Evolutionary conservation across 2,888 invertebrate genomes (phyloP), one percentile per base, ranked within the genome.

Genomic region (Megastigmus dorsalis): DNA sequence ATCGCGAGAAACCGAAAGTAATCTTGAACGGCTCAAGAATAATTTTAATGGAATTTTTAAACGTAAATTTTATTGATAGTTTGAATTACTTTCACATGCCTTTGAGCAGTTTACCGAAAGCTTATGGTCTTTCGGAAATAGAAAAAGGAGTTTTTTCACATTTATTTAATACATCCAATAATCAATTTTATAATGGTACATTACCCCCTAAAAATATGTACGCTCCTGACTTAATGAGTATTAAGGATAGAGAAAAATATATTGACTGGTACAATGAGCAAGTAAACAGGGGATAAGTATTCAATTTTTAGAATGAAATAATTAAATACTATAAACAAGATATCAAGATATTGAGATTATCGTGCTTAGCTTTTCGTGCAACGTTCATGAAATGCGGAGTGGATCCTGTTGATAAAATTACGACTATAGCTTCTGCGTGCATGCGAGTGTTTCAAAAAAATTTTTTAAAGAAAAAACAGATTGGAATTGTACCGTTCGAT

Each of bases 1-100:
- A 50, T 10, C 26, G 13, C 23, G 10, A 23, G 26, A 20, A 57
- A 20, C 80, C 81, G 1, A 30, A 74, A 3, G 10, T 82, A 9
- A 80, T 82, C 6, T 73, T 81, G 68, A 79, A 67, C 15, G 80
- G 79, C 0, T 72, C 77, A 6, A 80, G 77, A 55, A 76, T 80
- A 30, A 76, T 81, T 41, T 15, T 74, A 2, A 70, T 81, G 65
- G 50, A 54, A 13, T 28, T 33, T 3, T 50, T 43, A 1, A 78
- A 79, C 23, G 57, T 79, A 0, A 65, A 74, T 41, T 83, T 82
- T n/a, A 73, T 80, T 18, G 80, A 82, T 50, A 79, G 79, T 57
- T 52, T 81, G 3, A 82, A 81, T 76, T 84, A 82, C 70, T 80
- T 84, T 45, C 82, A 80, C 6, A 83, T 83, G 81, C 60, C 78